These are phyloP conservation scores for Zaprionus inermis DNA, from an alignment of 1,140 invertebrate genomes.

Conservation along the genomic window DNA sequence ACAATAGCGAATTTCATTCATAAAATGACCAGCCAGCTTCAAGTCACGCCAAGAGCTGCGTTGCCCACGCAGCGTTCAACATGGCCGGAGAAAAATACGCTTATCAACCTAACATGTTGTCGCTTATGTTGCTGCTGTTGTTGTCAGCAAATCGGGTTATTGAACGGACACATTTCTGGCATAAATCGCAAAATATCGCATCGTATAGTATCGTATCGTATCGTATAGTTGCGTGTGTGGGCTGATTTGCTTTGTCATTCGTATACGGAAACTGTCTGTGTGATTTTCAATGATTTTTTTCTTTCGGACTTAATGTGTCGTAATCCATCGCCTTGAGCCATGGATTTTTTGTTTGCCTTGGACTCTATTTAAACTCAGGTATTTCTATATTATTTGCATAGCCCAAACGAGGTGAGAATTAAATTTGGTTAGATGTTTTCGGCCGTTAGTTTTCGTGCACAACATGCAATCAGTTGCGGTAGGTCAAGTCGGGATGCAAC, in stretches of 20 bases:
- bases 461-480: conserved; percentile 51
- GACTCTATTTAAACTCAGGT: conserved; percentile 2
- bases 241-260: conserved; percentile 51
- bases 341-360: conserved; percentile 7
- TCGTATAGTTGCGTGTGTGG: conserved; percentile 66
- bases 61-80: conserved; percentile 58
- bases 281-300: conserved; percentile 26
- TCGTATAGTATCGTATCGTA: conserved; percentile 45
- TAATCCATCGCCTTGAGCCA: conserved; percentile 25
- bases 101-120: conserved; percentile 71
- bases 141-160: conserved; percentile 26
- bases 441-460: neutral
- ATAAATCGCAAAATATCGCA: conserved; percentile 28
- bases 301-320: conserved; percentile 10
- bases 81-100: conserved; percentile 49
- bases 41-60: conserved; percentile 32
- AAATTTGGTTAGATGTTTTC: neutral
- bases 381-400: conserved; percentile 9
- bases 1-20: conserved; percentile 59
- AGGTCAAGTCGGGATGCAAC: conserved; percentile 38
- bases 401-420: neutral
- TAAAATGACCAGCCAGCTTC: conserved; percentile 59
- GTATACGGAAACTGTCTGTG: conserved; percentile 46
- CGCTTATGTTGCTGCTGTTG: conserved; percentile 31
- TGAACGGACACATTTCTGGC: conserved; percentile 27